Conservation (phyloP, 2,113 vertebrate genomes). For the Machaerirhynchus nigripectus region DNA sequence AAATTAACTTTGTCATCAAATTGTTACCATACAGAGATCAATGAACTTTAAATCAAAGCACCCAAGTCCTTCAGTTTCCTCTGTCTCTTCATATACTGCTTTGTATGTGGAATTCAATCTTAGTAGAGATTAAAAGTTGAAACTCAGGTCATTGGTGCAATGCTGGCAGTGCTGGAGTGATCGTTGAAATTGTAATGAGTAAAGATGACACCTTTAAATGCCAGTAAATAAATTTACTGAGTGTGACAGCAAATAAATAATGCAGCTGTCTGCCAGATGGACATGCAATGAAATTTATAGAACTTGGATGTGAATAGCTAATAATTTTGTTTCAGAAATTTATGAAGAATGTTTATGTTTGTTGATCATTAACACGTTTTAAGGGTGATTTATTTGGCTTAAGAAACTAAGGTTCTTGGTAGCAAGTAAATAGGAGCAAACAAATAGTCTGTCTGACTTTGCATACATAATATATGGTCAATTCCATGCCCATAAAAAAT, state of each 20-base stretch:
- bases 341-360: background rate
- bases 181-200: conserved; percentile 1
- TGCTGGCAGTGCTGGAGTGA: background rate
- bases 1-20: background rate
- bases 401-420: background rate
- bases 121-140: background rate
- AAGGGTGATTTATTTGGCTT: background rate
- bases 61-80: background rate
- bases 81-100: background rate
- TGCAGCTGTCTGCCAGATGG: background rate
- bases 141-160: background rate
- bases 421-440: background rate
- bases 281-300: background rate
- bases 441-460: background rate
- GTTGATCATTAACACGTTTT: background rate
- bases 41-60: background rate
- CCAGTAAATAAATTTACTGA: conserved; percentile 5
- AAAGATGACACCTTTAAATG: conserved; percentile 10
- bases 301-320: background rate
- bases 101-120: background rate
- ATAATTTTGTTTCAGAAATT: background rate
- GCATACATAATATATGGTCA: background rate
- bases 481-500: background rate
- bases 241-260: conserved; percentile 23
- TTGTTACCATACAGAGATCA: background rate